Evolutionary conservation across 2,113 vertebrate species (phyloP), one percentile per base, ranked within the genome.

Genomic region (Struthidea cinerea): DNA sequence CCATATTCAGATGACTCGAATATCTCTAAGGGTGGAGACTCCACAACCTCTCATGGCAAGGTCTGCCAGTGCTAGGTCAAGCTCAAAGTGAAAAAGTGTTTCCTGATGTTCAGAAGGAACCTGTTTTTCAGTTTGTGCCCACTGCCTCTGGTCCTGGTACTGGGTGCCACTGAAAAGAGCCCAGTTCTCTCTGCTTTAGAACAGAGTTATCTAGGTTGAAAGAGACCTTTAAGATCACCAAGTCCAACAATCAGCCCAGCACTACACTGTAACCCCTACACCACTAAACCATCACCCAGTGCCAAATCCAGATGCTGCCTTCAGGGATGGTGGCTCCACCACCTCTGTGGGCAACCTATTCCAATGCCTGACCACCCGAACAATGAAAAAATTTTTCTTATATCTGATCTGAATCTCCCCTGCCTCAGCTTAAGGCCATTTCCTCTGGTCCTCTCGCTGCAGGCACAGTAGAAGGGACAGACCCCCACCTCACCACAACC

Each of bases 1-100:
- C 7, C 9, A 14, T 0, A 1, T 35, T 37, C 41, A 70, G 41
- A 46, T 3, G 4, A 13, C 32, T 73, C 4, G 7, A 59, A 2
- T 18, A 52, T n/a, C 15, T 42, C 17, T 7, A 19, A 14, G 18
- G 9, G 28, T 6, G 21, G 21, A 35, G 42, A 55, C 3, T 19
- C 39, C 20, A 55, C 6, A 55, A 4, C 10, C 8, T 60, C 65
- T 27, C 41, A 39, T 32, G 46, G 20, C 41, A 39, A 20, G n/a
- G 39, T 64, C 7, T 68, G 27, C 37, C 30, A 57, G 42, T 19
- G 32, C 55, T 78, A 2, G 8, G 28, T 74, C 55, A 86, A 35
- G 9, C 13, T 85, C 19, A 55, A 44, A 69, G 18, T 26, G 35
- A 35, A 55, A 33, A 89, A 82, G 2, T 33, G 14, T 39, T 71